Evolutionary conservation across 2,113 vertebrate genomes (phyloP), one percentile per base, ranked within the genome.

Genomic region (Ctenomys sociabilis): DNA sequence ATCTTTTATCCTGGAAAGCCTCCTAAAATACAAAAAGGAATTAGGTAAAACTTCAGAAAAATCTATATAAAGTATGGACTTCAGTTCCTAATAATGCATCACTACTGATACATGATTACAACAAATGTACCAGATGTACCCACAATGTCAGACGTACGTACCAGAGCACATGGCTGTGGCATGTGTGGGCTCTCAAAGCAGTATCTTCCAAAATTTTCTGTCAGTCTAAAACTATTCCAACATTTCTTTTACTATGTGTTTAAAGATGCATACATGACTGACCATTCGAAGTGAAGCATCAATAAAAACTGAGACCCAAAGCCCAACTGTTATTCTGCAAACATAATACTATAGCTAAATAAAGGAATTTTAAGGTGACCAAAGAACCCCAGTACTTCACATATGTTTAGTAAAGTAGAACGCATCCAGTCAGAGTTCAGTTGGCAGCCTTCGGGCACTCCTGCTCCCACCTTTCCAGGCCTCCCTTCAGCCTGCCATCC

Each of bases 101-200:
- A 68, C 8, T n/a, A 9, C 28, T 24, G 64, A 68, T 40, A n/a
- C 37, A 24, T 4, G 24, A 45, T 21, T 68, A 52, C 13, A 86
- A 63, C 59, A 77, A 88, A n/a, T 66, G 64, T 66, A 35, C 12
- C 5, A 68, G n/a, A n/a, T n/a, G n/a, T n/a, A n/a, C n/a, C n/a
- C n/a, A n/a, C n/a, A 61, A 80, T 12, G 9, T 22, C 68, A n/a
- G 22, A 54, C 30, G 32, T 61, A 24, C 4, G 9, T 30, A 35
- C 21, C 1, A 54, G 7, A 7, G 2, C 10, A 21, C 5, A 35
- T 2, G 17, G 24, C 4, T 21, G 6, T 63, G 11, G 21, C 16
- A 12, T 1, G 72, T 37, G 82, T 4, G 24, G 26, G 6, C 64
- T 35, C 11, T 82, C 66, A 61, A 9, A 84, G 63, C 22, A 72